Evolutionary conservation across 2,113 vertebrate genomes (phyloP).

Genomic region (Hipposideros armiger): DNA sequence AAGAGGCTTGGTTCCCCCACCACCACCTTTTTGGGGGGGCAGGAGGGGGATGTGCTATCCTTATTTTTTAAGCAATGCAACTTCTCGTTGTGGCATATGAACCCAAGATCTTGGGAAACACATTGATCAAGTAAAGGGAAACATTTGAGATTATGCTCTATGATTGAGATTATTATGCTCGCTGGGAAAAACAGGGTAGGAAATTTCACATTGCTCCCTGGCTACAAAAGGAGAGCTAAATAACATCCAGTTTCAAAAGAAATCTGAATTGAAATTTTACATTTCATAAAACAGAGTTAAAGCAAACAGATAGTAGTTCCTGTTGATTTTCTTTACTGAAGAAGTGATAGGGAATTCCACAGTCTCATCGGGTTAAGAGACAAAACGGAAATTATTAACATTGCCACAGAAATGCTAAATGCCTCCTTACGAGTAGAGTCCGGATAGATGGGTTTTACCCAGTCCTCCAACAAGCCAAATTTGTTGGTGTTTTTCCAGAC

Average conservation of each 20-base stretch:
- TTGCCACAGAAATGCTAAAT: background rate
- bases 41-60: background rate
- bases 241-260: constrained; percentile 41
- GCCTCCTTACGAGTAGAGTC: background rate
- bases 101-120: constrained; percentile 18
- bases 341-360: background rate
- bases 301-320: background rate
- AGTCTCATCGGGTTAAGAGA: background rate
- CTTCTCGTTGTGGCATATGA: background rate
- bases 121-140: constrained; percentile 13
- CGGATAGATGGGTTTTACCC: background rate
- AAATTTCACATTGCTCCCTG: background rate
- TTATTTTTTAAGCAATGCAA: constrained; percentile 29
- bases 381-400: constrained; percentile 29
- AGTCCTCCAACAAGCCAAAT: background rate
- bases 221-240: constrained; percentile 22
- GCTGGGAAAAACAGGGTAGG: background rate
- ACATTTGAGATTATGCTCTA: background rate
- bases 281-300: constrained; percentile 31
- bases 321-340: background rate
- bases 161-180: background rate
- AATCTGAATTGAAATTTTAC: constrained; percentile 52
- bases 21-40: too few relatives aligned
- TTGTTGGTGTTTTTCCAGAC: background rate
- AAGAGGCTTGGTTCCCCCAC: background rate